These are phyloP conservation scores for Maniola hyperantus DNA, from an alignment of 2,888 invertebrate species.

Conservation along the genomic window DNA sequence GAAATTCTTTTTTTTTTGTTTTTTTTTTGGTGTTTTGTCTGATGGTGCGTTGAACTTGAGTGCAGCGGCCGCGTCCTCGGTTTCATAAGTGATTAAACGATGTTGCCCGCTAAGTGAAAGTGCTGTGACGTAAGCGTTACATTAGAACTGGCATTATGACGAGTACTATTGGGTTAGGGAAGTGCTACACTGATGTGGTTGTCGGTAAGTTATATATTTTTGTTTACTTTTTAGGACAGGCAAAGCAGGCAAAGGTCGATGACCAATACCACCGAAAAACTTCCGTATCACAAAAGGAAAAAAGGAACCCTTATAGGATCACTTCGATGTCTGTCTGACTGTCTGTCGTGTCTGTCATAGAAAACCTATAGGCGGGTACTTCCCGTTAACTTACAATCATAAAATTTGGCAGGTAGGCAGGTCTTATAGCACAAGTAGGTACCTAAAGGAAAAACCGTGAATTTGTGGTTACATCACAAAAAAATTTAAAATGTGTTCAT, in stretches of 20 bases:
- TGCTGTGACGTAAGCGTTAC: constrained; percentile 76
- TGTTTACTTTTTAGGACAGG: background rate
- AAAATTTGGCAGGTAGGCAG: too few species aligned
- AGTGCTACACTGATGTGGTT: constrained; percentile 61
- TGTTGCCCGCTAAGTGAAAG: constrained; percentile 74
- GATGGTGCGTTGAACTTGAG: constrained; percentile 69
- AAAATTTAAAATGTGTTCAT: too few species aligned
- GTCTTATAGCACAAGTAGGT: too few species aligned
- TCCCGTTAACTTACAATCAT: too few species aligned
- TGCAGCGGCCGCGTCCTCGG: constrained; percentile 67
- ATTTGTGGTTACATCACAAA: too few species aligned
- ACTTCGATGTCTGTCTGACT: too few species aligned
- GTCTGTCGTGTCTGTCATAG: too few species aligned
- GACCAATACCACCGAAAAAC: background rate
- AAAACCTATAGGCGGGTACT: too few species aligned
- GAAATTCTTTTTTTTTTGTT: constrained; percentile 29
- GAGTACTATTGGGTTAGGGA: constrained; percentile 69
- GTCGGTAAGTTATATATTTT: constrained; percentile 58
- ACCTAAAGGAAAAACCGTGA: too few species aligned
- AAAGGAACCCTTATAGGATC: too few species aligned
- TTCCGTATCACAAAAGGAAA: too few species aligned
- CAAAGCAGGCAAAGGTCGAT: constrained; percentile 4
- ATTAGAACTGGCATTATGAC: constrained; percentile 72
- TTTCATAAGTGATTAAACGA: constrained; percentile 70
- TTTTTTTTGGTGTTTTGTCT: constrained; percentile 47